A percentile compares a stretch with the other conserved stretches of the same genome.
Evolutionary conservation across 2,888 invertebrate species (phyloP).

Genomic region (Psylliodes chrysocephalus): DNA sequence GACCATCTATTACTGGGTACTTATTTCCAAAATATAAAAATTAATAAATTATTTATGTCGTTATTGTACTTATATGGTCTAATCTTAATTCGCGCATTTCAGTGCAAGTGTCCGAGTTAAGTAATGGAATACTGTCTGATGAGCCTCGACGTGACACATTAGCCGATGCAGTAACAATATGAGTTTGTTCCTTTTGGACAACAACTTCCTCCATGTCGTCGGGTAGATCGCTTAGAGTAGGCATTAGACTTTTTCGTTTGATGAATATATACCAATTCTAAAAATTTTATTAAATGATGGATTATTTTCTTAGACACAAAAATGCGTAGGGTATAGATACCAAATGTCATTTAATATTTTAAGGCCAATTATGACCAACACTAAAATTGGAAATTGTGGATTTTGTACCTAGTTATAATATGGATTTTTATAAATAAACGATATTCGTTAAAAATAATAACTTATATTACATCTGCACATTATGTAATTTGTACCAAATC

Average conservation of each 20-base stretch:
- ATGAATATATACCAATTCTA: slow-evolving; percentile 64
- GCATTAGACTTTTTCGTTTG: slow-evolving; percentile 59
- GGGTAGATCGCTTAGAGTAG: slow-evolving; percentile 47
- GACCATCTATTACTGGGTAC: no score
- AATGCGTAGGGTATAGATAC: no score
- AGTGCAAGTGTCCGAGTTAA: slow-evolving; percentile 59
- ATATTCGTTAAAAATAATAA: no score
- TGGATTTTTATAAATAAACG: no score
- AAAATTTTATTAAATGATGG: slow-evolving; percentile 34
- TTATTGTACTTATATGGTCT: slow-evolving; percentile 66
- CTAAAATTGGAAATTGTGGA: no score
- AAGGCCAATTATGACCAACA: no score
- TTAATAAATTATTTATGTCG: slow-evolving; percentile 57
- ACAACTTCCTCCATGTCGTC: slow-evolving; percentile 46
- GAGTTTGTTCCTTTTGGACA: slow-evolving; percentile 48
- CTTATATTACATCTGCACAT: no score
- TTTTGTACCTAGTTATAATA: no score
- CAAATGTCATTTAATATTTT: no score
- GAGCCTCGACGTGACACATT: slow-evolving; percentile 53
- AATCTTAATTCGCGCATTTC: slow-evolving; percentile 64
- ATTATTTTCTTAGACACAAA: no score
- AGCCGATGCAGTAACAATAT: slow-evolving; percentile 43
- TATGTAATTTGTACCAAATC: no score
- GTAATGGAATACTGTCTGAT: slow-evolving; percentile 61
- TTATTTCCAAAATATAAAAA: no score